A percentile compares a stretch with the other conserved stretches of the same genome.
These are phyloP conservation scores for Drosophila novamexicana DNA, from an alignment of 1,140 invertebrate genomes.

Conservation along the genomic window DNA sequence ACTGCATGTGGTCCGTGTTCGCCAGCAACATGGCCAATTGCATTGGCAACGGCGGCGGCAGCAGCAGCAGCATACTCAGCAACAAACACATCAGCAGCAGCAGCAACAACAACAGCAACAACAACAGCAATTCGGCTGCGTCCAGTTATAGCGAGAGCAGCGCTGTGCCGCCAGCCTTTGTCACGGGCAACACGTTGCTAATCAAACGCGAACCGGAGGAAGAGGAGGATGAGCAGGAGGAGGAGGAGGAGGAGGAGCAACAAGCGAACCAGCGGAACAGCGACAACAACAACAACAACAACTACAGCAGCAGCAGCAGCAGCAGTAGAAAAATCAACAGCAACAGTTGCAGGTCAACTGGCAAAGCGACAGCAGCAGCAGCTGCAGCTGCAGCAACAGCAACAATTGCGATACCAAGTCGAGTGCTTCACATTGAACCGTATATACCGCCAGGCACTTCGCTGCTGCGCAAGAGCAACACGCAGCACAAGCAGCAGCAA, in stretches of 20 bases:
- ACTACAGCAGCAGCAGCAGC: conserved; percentile 14
- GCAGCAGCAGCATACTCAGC: background rate
- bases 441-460: conserved; percentile 76
- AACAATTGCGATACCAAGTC: conserved; percentile 18
- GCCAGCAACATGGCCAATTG: background rate
- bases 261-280: conserved; percentile 12
- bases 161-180: conserved; percentile 52
- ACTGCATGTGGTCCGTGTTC: conserved; percentile 67
- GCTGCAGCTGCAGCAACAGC: conserved; percentile 9
- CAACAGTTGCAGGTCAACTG: conserved; percentile 18
- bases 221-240: background rate
- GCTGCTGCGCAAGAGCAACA: conserved; percentile 69
- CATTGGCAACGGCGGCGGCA: conserved; percentile 16
- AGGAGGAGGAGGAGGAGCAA: conserved; percentile 19
- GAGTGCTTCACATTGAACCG: conserved; percentile 15
- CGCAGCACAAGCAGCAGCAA: conserved; percentile 16
- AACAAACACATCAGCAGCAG: background rate
- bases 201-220: conserved; percentile 49
- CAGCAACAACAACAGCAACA: background rate
- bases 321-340: conserved; percentile 25
- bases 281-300: conserved; percentile 20
- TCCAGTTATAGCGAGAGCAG: conserved; percentile 65
- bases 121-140: conserved; percentile 43
- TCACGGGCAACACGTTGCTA: conserved; percentile 30
- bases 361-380: background rate